These are phyloP conservation scores for Adoxophyes honmai DNA, from an alignment of 1,140 invertebrate genomes.

Conservation along the genomic window DNA sequence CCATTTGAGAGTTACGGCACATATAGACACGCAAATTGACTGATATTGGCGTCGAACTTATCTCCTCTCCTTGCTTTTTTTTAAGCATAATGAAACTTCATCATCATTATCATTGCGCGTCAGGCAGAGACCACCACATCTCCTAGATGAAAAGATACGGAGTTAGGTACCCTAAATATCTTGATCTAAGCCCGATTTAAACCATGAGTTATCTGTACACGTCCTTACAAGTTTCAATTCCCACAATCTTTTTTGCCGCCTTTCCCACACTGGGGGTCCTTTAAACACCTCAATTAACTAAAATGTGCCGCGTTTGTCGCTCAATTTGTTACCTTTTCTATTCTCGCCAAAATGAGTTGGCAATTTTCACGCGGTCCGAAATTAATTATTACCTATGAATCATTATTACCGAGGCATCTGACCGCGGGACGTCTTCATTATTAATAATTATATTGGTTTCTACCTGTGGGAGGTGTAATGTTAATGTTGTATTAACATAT, in stretches of 20 bases:
- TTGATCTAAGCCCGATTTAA: no score
- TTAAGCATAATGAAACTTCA: no score
- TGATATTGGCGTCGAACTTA: no score
- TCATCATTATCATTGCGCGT: no score
- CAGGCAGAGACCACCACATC: no score
- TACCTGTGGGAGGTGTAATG: slow-evolving; percentile 10
- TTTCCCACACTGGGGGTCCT: not conserved
- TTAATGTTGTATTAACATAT: slow-evolving; percentile 10
- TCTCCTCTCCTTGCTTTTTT: no score
- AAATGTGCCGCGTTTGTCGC: slow-evolving; percentile 9
- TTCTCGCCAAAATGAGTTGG: slow-evolving; percentile 6
- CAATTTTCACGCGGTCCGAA: slow-evolving; percentile 6
- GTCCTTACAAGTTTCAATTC: no score
- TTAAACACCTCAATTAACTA: slow-evolving; percentile 11
- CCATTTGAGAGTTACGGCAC: no score
- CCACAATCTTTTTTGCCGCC: not conserved
- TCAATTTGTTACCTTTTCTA: slow-evolving; percentile 11
- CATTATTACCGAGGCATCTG: not conserved
- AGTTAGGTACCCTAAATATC: no score
- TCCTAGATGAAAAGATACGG: no score
- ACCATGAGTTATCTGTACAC: no score
- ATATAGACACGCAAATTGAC: no score
- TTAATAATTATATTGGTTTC: slow-evolving; percentile 14
- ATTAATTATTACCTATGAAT: slow-evolving; percentile 11
- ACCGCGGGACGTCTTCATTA: not conserved